Conservation (phyloP, 2,888 invertebrate species). For the Epiblema foenella region DNA sequence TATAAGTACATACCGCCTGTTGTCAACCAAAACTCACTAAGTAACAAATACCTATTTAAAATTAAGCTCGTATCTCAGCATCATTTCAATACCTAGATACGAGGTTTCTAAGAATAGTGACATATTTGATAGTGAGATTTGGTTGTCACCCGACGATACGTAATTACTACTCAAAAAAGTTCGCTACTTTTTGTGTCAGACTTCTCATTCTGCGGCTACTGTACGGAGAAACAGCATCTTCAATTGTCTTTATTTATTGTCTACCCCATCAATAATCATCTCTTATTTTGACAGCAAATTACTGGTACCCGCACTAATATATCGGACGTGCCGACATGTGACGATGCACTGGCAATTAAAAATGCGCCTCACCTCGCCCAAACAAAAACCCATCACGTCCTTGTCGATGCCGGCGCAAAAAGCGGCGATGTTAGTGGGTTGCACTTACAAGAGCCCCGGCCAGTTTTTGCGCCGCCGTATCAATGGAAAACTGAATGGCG, state of each 20-base stretch:
- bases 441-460: constrained; percentile 63
- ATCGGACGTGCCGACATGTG: not conserved
- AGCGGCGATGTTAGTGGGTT: constrained; percentile 67
- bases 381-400: constrained; percentile 76
- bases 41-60: too few relatives aligned
- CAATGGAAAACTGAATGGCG: constrained; percentile 81
- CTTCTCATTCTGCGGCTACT: not conserved
- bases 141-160: too few relatives aligned
- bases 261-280: not conserved
- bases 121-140: too few relatives aligned
- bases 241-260: not conserved
- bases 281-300: constrained; percentile 3
- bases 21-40: too few relatives aligned
- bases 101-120: too few relatives aligned
- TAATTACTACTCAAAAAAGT: too few relatives aligned
- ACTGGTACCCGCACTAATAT: not conserved
- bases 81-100: too few relatives aligned
- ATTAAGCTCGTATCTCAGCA: too few relatives aligned
- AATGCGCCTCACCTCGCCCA: constrained; percentile 63
- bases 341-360: constrained; percentile 62
- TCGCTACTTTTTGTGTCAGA: not conserved
- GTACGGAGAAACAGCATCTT: not conserved
- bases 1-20: too few relatives aligned
- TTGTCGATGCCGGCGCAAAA: constrained; percentile 65
- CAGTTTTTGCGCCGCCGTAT: constrained; percentile 73